Evolutionary conservation across 2,113 vertebrate species (phyloP), one percentile per base, ranked within the genome.

Genomic region (Gnathochromis pfefferi): DNA sequence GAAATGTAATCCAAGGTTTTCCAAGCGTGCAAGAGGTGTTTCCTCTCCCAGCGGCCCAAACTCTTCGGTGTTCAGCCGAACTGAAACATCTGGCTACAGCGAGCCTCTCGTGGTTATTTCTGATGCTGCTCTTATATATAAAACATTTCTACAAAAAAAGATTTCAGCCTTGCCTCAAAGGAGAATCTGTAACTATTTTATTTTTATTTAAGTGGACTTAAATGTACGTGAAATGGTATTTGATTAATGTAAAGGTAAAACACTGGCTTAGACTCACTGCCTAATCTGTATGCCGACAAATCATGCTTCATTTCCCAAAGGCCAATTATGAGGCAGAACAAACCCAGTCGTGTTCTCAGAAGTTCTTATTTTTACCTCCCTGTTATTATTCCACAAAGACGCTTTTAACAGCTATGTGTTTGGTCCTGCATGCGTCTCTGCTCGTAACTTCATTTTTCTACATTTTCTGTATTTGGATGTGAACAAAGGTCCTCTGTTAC

Each of bases 341-440:
- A 70, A 70, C 65, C 35, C 11, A 14, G 65, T 70, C n/a, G n/a
- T 70, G n/a, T 23, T 40, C 0, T 23, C 65, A 6, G 65, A 70
- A 70, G 38, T 23, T 70, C 35, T 70, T 70, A 70, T 70, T 70
- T 70, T 42, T 1, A 14, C n/a, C 35, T 68, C 63, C 35, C 33
- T 23, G n/a, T 40, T 68, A 21, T 23, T 68, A 4, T 68, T 0
- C 38, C 38, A 0, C 38, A 70, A 70, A 42, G 21, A 23, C 2
- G 38, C 65, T 26, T 70, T 16, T 70, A 73, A 45, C 8, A 45
- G 57, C 26, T 1, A 6, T 7, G 8, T 42, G 65, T 42, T 23
- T 42, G 63, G 35, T 70, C n/a, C 35, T 40, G 35, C 35, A 3
- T 23, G 35, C 12, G 7, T 40, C 35, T 14, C n/a, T 40, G n/a